Percentiles rank a stretch among this genome's conserved stretches.
These are phyloP conservation scores for Acrocephalus kingi DNA, from an alignment of 2,113 vertebrate species.

Conservation along the genomic window DNA sequence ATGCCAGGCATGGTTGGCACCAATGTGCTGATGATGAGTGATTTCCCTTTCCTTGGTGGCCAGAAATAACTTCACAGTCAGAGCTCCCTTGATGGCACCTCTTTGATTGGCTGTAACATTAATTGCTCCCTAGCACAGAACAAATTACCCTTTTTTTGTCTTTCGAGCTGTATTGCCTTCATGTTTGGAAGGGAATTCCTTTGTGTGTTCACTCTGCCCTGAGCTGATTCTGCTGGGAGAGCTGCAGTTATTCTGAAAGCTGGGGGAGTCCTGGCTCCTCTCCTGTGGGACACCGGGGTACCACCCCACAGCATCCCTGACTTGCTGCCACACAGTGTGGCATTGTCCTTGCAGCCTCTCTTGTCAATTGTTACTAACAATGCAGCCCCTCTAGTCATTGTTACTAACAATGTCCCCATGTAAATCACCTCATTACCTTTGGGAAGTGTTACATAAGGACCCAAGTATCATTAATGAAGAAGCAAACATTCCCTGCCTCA, in stretches of 20 bases:
- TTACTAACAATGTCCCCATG: accelerated
- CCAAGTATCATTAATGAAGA: not conserved
- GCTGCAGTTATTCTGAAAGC: accelerated
- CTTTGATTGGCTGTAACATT: not conserved
- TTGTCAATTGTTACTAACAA: not conserved
- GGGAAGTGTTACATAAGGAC: not conserved
- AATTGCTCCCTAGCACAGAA: not conserved
- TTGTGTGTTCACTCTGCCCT: not conserved
- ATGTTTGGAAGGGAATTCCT: not conserved
- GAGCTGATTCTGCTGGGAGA: not conserved
- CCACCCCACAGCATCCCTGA: not conserved
- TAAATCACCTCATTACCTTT: not conserved
- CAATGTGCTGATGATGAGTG: accelerated
- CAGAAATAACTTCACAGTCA: not conserved
- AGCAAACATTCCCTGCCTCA: accelerated
- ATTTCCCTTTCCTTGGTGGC: not conserved
- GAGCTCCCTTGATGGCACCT: not conserved
- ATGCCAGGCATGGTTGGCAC: not conserved
- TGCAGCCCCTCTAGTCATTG: too few species aligned
- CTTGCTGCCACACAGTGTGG: accelerated
- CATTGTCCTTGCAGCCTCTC: not conserved
- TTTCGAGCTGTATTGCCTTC: not conserved
- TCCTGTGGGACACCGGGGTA: accelerated
- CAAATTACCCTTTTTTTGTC: not conserved
- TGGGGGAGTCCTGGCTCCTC: not conserved